Conservation (phyloP, 2,113 vertebrate genomes). For the Petrocephalus microphthalmus region DNA sequence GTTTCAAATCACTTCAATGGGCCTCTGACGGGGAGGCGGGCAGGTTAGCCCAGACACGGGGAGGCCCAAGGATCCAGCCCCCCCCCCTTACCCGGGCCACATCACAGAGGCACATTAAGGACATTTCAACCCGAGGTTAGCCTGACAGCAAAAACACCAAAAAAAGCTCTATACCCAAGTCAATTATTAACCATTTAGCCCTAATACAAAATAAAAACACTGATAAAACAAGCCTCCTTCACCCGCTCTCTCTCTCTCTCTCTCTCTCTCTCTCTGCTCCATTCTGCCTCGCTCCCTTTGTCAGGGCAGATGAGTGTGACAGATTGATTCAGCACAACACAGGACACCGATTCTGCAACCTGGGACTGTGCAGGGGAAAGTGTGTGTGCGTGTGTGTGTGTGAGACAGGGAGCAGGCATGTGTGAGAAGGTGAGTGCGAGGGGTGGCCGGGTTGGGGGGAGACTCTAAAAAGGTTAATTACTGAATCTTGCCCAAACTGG, state of each 20-base stretch:
- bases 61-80: constrained; percentile 31
- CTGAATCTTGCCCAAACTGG: constrained; percentile 43
- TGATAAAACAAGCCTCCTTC: constrained; percentile 7
- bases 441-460: constrained; percentile 21
- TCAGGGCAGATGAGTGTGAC: constrained; percentile 29
- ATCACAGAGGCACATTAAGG: background rate
- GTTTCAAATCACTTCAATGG: too few species aligned
- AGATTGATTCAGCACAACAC: constrained; percentile 41
- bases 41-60: constrained; percentile 33
- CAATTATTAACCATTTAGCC: constrained; percentile 29
- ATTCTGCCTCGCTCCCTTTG: constrained; percentile 8
- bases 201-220: constrained; percentile 26
- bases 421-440: constrained; percentile 14
- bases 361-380: constrained; percentile 20
- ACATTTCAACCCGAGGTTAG: constrained; percentile 24
- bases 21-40: constrained; percentile 21
- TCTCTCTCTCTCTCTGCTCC: constrained; percentile 1
- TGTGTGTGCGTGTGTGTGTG: background rate
- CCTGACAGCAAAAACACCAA: constrained; percentile 16
- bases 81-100: background rate
- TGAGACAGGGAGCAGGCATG: background rate
- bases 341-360: constrained; percentile 31
- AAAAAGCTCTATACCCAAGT: constrained; percentile 21
- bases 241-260: background rate
- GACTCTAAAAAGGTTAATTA: constrained; percentile 49